Conservation (phyloP, 2,797 vertebrate genomes). For the Tapirus indicus region DNA sequence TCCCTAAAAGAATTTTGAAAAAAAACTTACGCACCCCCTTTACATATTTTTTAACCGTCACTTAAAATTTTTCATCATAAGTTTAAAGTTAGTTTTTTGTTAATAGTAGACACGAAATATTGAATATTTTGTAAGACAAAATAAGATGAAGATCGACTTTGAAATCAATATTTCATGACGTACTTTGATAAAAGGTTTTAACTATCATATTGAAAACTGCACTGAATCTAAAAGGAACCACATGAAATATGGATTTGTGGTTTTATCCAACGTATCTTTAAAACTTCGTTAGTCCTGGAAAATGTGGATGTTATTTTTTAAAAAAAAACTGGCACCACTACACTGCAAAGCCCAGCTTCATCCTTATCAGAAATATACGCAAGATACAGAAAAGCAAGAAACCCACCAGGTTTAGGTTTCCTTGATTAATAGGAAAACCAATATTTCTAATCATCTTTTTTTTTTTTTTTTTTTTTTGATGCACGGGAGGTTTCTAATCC, state of each 20-base stretch:
- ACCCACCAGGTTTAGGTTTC: background rate
- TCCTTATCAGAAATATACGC: background rate
- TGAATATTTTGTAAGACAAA: conserved; percentile 69
- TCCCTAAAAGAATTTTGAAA: background rate
- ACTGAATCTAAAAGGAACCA: conserved; percentile 38
- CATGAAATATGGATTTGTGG: conserved; percentile 47
- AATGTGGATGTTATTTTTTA: background rate
- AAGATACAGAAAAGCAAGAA: conserved; percentile 24
- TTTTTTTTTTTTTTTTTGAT: background rate
- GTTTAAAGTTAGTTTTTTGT: conserved; percentile 39
- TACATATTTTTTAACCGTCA: conserved; percentile 6
- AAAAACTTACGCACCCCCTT: background rate
- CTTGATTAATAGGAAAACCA: conserved; percentile 32
- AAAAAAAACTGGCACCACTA: background rate
- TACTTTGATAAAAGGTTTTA: conserved; percentile 67
- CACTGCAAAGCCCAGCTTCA: background rate
- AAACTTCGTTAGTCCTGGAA: conserved; percentile 39
- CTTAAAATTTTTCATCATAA: conserved; percentile 36
- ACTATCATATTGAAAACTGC: conserved; percentile 53
- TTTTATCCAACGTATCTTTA: conserved; percentile 47
- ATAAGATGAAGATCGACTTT: conserved; percentile 26
- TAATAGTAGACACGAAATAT: conserved; percentile 14
- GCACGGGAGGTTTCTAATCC: background rate
- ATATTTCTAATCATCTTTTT: background rate
- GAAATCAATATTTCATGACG: conserved; percentile 62